phyloP scores from a whole-genome alignment of 23 tunicate species.

The Halocynthia roretzi region DNA sequence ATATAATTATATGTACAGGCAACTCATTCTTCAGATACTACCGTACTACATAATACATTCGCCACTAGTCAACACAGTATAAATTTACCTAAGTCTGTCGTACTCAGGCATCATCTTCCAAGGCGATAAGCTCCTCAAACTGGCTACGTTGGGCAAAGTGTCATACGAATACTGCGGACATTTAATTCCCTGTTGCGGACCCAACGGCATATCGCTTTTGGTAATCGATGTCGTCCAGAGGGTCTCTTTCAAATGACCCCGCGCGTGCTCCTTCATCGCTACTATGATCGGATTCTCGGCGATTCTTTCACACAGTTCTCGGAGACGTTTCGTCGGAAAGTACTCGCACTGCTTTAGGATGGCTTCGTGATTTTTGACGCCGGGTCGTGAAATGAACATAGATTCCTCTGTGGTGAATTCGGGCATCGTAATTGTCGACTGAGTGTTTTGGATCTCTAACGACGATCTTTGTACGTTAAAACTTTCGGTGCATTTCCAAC shows the following conservation, averaged over 20 bases:
- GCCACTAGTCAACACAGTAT: too few relatives aligned
- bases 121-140: constrained; percentile 17
- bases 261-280: constrained; percentile 20
- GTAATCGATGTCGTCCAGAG: constrained; percentile 5
- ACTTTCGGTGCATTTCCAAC: background rate
- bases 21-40: too few relatives aligned
- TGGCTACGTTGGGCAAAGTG: background rate
- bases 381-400: constrained; percentile 19
- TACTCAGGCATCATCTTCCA: constrained; percentile 14
- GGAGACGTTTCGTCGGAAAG: constrained; percentile 11
- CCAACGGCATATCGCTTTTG: constrained; percentile 11
- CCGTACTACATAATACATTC: too few relatives aligned
- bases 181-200: constrained; percentile 1
- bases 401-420: constrained; percentile 22
- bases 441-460: constrained; percentile 8
- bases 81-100: constrained; percentile 13
- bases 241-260: constrained; percentile 7
- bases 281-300: constrained; percentile 27
- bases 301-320: constrained; percentile 15
- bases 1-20: too few relatives aligned
- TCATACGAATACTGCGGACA: constrained; percentile 19
- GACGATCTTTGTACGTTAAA: background rate
- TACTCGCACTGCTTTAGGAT: constrained; percentile 14
- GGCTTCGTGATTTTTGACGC: constrained; percentile 29
- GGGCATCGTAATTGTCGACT: constrained; percentile 8